A percentile compares a stretch with the other conserved stretches of the same genome.
phyloP scores from a whole-genome alignment of 1,140 invertebrate species.

The Phortica variegata region DNA sequence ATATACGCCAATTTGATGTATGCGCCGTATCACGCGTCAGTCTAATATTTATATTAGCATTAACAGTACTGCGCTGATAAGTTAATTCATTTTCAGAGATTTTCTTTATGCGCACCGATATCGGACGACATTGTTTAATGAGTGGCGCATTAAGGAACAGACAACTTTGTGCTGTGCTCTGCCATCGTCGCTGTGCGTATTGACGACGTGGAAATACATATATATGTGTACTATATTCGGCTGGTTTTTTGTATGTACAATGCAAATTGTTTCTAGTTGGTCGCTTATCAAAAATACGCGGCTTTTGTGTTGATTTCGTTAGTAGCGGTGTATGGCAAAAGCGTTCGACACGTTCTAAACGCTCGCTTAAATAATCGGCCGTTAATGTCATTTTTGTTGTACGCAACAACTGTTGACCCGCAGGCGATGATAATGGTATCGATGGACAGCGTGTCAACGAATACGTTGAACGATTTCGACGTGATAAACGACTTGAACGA shows the following conservation, averaged over 20 bases:
- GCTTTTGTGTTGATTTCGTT: conserved; percentile 39
- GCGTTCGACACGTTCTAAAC: conserved; percentile 60
- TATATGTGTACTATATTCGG: conserved; percentile 57
- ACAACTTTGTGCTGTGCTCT: conserved; percentile 39
- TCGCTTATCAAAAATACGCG: conserved; percentile 59
- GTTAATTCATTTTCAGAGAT: conserved; percentile 49
- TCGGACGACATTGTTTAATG: conserved; percentile 56
- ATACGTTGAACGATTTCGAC: conserved; percentile 57
- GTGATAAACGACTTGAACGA: conserved; percentile 41
- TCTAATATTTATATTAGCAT: conserved; percentile 48
- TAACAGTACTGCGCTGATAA: conserved; percentile 43
- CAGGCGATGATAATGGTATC: conserved; percentile 64
- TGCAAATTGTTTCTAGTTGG: conserved; percentile 52
- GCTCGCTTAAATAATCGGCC: conserved; percentile 59
- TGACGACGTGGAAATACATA: conserved; percentile 59
- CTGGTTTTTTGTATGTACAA: conserved; percentile 56
- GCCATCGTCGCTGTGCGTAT: conserved; percentile 38
- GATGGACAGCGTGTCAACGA: conserved; percentile 59
- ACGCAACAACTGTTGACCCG: conserved; percentile 59
- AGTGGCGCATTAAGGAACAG: conserved; percentile 47
- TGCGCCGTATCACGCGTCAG: conserved; percentile 44
- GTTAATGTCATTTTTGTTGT: conserved; percentile 60
- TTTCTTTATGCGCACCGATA: conserved; percentile 57
- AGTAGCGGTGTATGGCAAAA: conserved; percentile 59
- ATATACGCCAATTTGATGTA: conserved; percentile 51